Evolutionary conservation across 2,797 vertebrate species (phyloP).

Genomic region (Aselliscus stoliczkanus): DNA sequence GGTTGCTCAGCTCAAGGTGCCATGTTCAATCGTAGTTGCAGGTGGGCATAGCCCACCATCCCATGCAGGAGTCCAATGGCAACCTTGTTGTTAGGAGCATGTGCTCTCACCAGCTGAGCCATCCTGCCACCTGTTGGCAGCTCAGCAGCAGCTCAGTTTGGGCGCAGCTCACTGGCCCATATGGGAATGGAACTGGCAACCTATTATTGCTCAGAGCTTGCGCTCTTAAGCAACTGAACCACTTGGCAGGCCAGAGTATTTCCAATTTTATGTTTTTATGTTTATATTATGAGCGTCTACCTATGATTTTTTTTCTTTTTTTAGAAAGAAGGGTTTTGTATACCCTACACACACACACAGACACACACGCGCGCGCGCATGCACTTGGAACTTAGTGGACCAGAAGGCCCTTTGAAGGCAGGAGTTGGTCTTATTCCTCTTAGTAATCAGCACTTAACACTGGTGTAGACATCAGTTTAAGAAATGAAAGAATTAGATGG

Average conservation of each 20-base stretch:
- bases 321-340: neutral
- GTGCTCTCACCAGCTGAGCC: no score
- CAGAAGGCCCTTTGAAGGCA: neutral
- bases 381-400: neutral
- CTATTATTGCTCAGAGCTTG: no score
- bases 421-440: neutral
- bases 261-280: neutral
- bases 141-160: no score
- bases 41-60: no score
- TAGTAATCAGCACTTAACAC: neutral
- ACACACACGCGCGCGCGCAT: neutral
- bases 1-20: no score
- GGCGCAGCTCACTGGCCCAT: no score
- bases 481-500: neutral
- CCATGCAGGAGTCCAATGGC: no score
- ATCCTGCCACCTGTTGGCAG: no score
- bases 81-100: no score
- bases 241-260: neutral
- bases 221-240: no score
- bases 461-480: neutral
- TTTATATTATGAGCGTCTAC: neutral
- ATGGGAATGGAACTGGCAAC: no score
- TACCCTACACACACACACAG: neutral
- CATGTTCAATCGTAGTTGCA: no score
- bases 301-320: neutral